Conservation (phyloP, 2,888 invertebrate species). For the Prosapia bicincta region DNA sequence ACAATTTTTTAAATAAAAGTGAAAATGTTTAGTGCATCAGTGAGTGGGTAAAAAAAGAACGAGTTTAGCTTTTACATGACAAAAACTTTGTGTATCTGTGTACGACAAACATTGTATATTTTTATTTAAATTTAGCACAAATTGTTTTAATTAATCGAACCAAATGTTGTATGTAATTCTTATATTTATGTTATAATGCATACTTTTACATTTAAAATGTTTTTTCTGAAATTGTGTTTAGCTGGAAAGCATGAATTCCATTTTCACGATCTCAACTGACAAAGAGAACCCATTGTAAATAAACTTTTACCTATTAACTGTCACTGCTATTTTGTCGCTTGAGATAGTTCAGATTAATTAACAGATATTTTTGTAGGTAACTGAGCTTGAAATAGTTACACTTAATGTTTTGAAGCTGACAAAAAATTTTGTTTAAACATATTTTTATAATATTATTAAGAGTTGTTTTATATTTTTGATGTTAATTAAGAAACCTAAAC, state of each 20-base stretch:
- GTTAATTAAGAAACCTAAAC: too few species aligned
- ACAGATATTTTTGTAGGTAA: slow-evolving; percentile 26
- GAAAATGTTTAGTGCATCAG: too few species aligned
- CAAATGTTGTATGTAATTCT: too few species aligned
- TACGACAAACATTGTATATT: neutral
- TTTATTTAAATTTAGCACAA: neutral
- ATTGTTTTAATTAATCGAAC: too few species aligned
- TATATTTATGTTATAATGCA: too few species aligned
- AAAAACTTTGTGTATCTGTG: neutral
- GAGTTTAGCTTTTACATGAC: neutral
- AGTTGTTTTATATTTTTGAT: too few species aligned
- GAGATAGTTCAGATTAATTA: neutral
- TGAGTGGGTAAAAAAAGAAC: neutral
- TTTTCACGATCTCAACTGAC: neutral
- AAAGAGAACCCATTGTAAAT: neutral
- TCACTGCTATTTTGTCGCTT: too few species aligned
- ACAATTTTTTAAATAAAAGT: neutral
- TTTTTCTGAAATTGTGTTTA: too few species aligned
- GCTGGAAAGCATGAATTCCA: neutral
- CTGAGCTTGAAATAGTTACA: neutral
- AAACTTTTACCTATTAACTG: too few species aligned
- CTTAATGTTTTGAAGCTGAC: neutral
- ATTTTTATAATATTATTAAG: neutral
- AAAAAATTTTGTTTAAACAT: neutral
- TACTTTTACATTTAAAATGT: too few species aligned